Conservation (phyloP, 2,113 vertebrate genomes). For the Amblyopsis rosae region DNA sequence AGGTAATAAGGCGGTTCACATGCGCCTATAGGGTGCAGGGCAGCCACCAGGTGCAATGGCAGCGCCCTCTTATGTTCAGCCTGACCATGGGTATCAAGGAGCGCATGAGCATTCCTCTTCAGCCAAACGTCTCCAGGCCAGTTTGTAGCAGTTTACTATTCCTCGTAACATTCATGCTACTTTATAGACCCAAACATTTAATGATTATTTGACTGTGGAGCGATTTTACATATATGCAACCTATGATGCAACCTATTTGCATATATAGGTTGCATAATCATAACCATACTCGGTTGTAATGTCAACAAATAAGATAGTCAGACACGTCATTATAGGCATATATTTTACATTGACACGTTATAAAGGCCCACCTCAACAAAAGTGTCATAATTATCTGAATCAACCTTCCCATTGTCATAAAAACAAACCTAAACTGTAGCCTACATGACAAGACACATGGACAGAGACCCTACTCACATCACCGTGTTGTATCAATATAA, state of each 20-base stretch:
- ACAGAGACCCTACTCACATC: too few species aligned
- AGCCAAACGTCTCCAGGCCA: conserved; percentile 55
- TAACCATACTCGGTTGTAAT: neutral
- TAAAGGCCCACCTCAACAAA: neutral
- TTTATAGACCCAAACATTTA: too few species aligned
- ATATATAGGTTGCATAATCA: too few species aligned
- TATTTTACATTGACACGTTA: neutral
- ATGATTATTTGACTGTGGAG: too few species aligned
- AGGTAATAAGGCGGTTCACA: conserved; percentile 35
- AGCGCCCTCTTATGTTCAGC: conserved; percentile 88
- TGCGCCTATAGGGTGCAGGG: conserved; percentile 62
- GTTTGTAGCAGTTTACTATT: conserved; percentile 32
- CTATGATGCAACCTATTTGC: too few species aligned
- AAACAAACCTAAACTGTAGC: too few species aligned
- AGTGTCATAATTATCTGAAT: too few species aligned
- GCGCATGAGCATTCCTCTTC: conserved; percentile 60
- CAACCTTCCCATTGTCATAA: too few species aligned
- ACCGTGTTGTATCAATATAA: too few species aligned
- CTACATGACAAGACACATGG: too few species aligned
- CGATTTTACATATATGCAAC: too few species aligned
- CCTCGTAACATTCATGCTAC: neutral
- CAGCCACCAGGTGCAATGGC: conserved; percentile 83
- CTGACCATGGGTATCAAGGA: conserved; percentile 76
- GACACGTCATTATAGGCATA: neutral
- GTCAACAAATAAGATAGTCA: neutral